A percentile compares a stretch with the other conserved stretches of the same genome.
These are phyloP conservation scores for Pyrocoelia pectoralis DNA, from an alignment of 2,888 invertebrate species.

Conservation along the genomic window DNA sequence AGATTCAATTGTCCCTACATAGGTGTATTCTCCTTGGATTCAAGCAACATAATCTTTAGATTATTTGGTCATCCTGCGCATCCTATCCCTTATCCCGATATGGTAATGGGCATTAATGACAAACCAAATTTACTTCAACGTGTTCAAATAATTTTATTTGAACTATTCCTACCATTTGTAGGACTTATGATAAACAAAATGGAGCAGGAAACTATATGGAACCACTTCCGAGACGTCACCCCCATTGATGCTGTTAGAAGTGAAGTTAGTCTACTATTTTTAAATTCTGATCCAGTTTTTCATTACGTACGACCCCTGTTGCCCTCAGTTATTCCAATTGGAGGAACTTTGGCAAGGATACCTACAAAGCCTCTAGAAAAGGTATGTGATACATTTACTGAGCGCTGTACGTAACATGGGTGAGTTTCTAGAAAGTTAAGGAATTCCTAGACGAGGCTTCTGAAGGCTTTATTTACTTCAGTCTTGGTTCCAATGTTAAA, in stretches of 20 bases:
- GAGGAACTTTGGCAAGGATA: slow-evolving; percentile 47
- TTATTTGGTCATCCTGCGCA: slow-evolving; percentile 64
- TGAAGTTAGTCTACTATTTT: slow-evolving; percentile 51
- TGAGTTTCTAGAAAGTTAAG: slow-evolving; percentile 1
- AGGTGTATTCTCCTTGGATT: slow-evolving; percentile 62
- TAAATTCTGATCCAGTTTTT: slow-evolving; percentile 52
- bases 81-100: slow-evolving; percentile 61
- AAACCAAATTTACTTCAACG: slow-evolving; percentile 8
- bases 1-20: slow-evolving; percentile 66
- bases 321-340: slow-evolving; percentile 51
- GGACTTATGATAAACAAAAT: neutral
- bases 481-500: slow-evolving; percentile 9
- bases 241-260: slow-evolving; percentile 42
- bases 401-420: no score
- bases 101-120: neutral
- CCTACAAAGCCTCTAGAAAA: slow-evolving; percentile 43
- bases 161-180: neutral
- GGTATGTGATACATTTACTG: slow-evolving; percentile 38
- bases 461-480: slow-evolving; percentile 12
- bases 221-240: slow-evolving; percentile 49
- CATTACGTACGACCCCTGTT: slow-evolving; percentile 47
- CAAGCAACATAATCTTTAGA: slow-evolving; percentile 62
- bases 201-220: slow-evolving; percentile 36
- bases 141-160: neutral
- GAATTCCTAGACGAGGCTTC: neutral